A percentile compares a stretch with the other conserved stretches of the same genome.
These are phyloP conservation scores for Drosophila kambysellisi DNA, from an alignment of 2,888 invertebrate species.

Conservation along the genomic window DNA sequence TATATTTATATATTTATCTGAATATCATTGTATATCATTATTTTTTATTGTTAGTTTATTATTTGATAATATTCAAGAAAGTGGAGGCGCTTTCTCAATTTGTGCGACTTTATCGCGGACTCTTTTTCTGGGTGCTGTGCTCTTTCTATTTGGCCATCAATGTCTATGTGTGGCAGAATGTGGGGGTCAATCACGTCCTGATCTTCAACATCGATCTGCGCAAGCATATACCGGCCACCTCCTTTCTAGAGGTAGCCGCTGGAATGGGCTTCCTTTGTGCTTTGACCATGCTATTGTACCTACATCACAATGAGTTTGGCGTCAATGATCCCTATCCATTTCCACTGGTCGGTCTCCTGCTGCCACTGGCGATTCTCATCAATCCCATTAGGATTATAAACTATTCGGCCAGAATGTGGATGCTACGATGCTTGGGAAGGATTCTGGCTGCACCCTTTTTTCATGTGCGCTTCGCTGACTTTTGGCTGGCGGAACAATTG, in stretches of 20 bases:
- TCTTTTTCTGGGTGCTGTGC: slow-evolving; percentile 94
- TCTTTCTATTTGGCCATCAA: slow-evolving; percentile 96
- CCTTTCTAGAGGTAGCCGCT: slow-evolving; percentile 95
- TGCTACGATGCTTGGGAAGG: slow-evolving; percentile 90
- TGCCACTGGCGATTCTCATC: slow-evolving; percentile 92
- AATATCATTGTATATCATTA: background rate
- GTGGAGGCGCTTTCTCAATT: slow-evolving; percentile 86
- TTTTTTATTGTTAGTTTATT: slow-evolving; percentile 20
- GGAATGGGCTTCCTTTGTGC: slow-evolving; percentile 96
- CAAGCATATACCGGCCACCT: slow-evolving; percentile 94
- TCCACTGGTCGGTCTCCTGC: slow-evolving; percentile 91
- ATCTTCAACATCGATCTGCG: slow-evolving; percentile 98
- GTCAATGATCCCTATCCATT: slow-evolving; percentile 94
- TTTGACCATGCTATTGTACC: slow-evolving; percentile 89
- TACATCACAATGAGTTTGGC: slow-evolving; percentile 88
- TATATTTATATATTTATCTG: background rate
- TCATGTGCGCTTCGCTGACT: slow-evolving; percentile 96
- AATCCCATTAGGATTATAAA: slow-evolving; percentile 96
- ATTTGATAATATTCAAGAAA: background rate
- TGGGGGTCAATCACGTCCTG: slow-evolving; percentile 97
- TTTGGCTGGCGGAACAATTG: slow-evolving; percentile 98
- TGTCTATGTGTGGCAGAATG: slow-evolving; percentile 96
- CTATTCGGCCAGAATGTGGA: slow-evolving; percentile 95
- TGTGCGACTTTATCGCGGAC: slow-evolving; percentile 95
- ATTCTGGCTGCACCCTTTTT: slow-evolving; percentile 94